Percentiles rank a stretch among this genome's conserved stretches.
These are phyloP conservation scores for Eupithecia pulchellata DNA, from an alignment of 2,888 invertebrate genomes.

Conservation along the genomic window DNA sequence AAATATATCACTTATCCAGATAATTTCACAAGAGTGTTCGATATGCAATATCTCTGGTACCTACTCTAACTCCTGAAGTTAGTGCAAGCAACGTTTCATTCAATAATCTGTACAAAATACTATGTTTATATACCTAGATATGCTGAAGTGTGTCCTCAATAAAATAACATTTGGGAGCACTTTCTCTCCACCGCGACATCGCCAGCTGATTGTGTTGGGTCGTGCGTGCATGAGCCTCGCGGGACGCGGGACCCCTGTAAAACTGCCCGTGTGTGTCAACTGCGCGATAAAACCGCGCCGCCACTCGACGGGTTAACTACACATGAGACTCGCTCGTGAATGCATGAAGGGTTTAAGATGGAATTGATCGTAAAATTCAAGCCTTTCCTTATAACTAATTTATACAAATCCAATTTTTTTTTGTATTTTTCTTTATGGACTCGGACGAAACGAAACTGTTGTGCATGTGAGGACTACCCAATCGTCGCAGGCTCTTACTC, in stretches of 20 bases:
- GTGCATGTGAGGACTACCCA: not conserved
- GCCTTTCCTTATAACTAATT: not conserved
- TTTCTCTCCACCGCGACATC: not conserved
- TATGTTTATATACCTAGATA: no score
- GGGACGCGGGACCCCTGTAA: constrained; percentile 29
- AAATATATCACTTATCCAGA: no score
- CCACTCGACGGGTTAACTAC: constrained; percentile 3
- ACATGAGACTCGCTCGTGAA: constrained; percentile 2
- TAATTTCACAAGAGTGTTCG: no score
- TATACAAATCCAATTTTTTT: not conserved
- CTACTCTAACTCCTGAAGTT: not conserved
- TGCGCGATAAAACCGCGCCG: constrained; percentile 15
- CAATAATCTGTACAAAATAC: not conserved
- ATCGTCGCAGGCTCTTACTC: no score
- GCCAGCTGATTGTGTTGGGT: constrained; percentile 31
- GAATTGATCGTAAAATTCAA: not conserved
- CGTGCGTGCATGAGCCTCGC: constrained; percentile 21
- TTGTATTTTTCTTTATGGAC: not conserved
- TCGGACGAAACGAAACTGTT: no score
- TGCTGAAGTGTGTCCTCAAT: not conserved
- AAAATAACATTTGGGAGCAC: not conserved
- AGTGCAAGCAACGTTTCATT: not conserved
- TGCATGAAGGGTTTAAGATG: not conserved
- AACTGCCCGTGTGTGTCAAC: constrained; percentile 24
- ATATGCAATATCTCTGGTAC: no score